Evolutionary conservation across 37 sponge, comb jelly and placozoan species (phyloP), one percentile per base, ranked within the genome.

Genomic region (Agelas oroides): DNA sequence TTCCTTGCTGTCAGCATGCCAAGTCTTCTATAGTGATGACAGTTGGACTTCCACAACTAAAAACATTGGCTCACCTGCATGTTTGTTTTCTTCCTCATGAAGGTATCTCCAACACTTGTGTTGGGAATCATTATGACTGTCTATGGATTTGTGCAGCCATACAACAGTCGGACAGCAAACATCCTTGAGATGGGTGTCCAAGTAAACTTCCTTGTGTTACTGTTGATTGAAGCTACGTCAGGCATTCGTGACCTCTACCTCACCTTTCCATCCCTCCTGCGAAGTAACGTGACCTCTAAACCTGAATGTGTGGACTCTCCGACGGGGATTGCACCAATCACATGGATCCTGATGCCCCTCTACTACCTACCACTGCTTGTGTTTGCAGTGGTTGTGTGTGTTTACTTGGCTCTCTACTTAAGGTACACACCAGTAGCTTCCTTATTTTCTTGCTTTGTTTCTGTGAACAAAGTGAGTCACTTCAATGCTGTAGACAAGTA

Each of bases 141-240:
- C 3, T 85, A 86, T 52, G 88, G 84, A 21, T 72, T 65, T 53
- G 38, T 75, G 64, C 82, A 86, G 63, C 92, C 92, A 31, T 91
- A 81, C 73, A 71, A 77, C 59, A 35, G 39, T 24, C n/a, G 17
- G 15, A 21, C 58, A 25, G 65, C 79, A 19, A 87, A 87, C 59
- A 28, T 78, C 17, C 46, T 91, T 20, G 88, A 86, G 73, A 16
- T 87, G 16, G 33, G 59, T 0, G 62, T 87, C 27, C 46, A 53
- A 1, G 8, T 70, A 41, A 56, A 71, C 65, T 71, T 87, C 31
- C 31, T 82, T 31, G n/a, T 91, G 24, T 57, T 91, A 14, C 68
- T 91, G 8, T 30, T 83, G 8, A 59, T 91, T 1, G 27, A 56
- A 19, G 71, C 80, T 8, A 80, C 75, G 41, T n/a, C 33, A 14